A percentile compares a stretch with the other conserved stretches of the same genome.
Conservation (phyloP, 2,888 invertebrate genomes). For the Archips crataeganus region DNA sequence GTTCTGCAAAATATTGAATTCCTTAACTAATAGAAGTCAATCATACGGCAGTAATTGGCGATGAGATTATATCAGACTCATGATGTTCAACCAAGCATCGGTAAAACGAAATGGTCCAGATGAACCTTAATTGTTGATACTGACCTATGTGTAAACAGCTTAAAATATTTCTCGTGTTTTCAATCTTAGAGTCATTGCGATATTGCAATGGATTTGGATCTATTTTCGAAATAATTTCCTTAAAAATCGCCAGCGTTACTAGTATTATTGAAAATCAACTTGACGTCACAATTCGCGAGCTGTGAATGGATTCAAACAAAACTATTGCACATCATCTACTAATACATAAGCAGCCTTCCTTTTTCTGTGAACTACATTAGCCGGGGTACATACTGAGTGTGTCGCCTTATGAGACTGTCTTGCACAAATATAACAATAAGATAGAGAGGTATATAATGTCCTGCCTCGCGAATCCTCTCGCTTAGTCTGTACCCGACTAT, state of each 20-base stretch:
- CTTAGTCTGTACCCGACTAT: constrained; percentile 37
- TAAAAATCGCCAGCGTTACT: too few species aligned
- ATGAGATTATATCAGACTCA: background rate
- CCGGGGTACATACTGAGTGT: background rate
- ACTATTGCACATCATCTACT: too few species aligned
- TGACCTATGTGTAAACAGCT: too few species aligned
- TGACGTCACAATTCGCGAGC: too few species aligned
- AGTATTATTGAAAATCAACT: too few species aligned
- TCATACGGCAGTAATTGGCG: too few species aligned
- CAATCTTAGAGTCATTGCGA: background rate
- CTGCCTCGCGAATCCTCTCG: background rate
- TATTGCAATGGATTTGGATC: background rate
- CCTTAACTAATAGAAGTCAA: too few species aligned
- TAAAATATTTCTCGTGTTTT: background rate
- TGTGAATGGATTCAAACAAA: too few species aligned
- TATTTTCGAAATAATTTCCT: too few species aligned
- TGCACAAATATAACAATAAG: background rate
- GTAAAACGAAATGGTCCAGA: too few species aligned
- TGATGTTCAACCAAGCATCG: too few species aligned
- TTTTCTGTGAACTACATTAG: background rate
- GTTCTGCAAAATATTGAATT: background rate
- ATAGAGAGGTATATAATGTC: background rate
- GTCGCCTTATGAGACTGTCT: background rate
- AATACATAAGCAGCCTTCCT: background rate
- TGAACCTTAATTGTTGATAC: too few species aligned